Base-by-base conservation (phyloP, 92 coral and sea anemone genomes). In the Phymanthus crucifer region DNA sequence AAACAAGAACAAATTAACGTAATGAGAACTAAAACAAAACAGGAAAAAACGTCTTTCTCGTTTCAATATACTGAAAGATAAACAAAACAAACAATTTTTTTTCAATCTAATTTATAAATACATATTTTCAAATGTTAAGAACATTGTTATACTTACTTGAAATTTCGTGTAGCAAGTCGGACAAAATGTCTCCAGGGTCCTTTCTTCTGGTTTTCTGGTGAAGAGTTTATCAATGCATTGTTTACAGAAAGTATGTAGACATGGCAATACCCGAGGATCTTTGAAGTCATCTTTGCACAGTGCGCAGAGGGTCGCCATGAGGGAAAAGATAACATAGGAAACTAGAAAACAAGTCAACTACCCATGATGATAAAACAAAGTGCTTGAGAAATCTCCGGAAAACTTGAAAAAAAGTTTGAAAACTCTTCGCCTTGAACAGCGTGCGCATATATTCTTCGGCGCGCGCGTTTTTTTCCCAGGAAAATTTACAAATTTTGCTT, bases 221-320 rank as follows among this genome's bases (percentile, higher is more conserved):
- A 82, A 73, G 38, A 70, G 78, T 19, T 54, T 54, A 37, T 24
- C 40, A 24, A 82, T 66, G 48, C 86, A 82, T 32, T 73, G n/a
- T 56, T 57, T 21, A 46, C 86, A 82, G 64, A 57, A 82, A 2
- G 86, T 73, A 65, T 82, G 86, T 40, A 82, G 66, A 71, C 86
- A 82, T 37, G 86, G 86, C 6, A 74, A 32, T 11, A 82, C 86
- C 6, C 80, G 64, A 19, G 86, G 86, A 33, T 82, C 86, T 66
- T 65, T 61, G 67, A 17, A 65, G 32, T 71, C 29, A 17, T 74
- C 33, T 21, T 40, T 40, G 36, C 86, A 82, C 11, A 74, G 1
- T 57, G 24, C 57, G 34, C 86, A 82, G 16, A 74, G 73, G 16
- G 86, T 64, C 61, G 86, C 71, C 86, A 82, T 82, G 2, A 38